phyloP scores from a whole-genome alignment of 2,113 vertebrate species.

The Dromas ardeola region DNA sequence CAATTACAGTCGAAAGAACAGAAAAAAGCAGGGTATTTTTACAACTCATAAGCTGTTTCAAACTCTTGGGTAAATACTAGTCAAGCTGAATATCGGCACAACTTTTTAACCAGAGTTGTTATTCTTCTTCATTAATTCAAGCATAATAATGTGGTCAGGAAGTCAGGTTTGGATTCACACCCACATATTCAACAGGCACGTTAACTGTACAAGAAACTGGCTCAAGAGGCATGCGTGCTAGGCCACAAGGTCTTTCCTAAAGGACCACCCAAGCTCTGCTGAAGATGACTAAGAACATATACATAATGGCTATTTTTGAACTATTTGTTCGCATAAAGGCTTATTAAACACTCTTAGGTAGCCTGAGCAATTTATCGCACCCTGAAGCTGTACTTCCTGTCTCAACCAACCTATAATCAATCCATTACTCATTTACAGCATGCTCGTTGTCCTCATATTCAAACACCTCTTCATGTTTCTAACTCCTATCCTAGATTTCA shows the following conservation, averaged over 20 bases:
- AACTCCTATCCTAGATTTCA: not conserved
- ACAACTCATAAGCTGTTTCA: not conserved
- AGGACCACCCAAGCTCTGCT: constrained; percentile 55
- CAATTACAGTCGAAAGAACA: not conserved
- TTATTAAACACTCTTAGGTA: not conserved
- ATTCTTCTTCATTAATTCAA: constrained; percentile 66
- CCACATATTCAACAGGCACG: constrained; percentile 41
- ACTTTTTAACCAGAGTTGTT: constrained; percentile 52
- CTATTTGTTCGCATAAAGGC: not conserved
- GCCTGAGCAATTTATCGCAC: not conserved
- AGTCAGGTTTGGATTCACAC: constrained; percentile 71
- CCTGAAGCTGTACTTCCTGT: not conserved
- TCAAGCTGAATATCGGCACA: not conserved
- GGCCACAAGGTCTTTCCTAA: constrained; percentile 50
- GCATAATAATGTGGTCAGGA: constrained; percentile 75
- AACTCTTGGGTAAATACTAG: constrained; percentile 12
- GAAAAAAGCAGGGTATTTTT: not conserved
- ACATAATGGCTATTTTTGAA: not conserved
- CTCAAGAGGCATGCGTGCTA: constrained; percentile 25
- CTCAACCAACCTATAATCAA: not conserved
- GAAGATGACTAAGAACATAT: not conserved
- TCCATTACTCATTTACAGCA: not conserved
- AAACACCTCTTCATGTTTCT: not conserved
- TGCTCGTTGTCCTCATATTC: not conserved
- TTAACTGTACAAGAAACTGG: constrained; percentile 38